Evolutionary conservation across 2,797 vertebrate genomes (phyloP).

Genomic region (Gymnothorax reevesii): DNA sequence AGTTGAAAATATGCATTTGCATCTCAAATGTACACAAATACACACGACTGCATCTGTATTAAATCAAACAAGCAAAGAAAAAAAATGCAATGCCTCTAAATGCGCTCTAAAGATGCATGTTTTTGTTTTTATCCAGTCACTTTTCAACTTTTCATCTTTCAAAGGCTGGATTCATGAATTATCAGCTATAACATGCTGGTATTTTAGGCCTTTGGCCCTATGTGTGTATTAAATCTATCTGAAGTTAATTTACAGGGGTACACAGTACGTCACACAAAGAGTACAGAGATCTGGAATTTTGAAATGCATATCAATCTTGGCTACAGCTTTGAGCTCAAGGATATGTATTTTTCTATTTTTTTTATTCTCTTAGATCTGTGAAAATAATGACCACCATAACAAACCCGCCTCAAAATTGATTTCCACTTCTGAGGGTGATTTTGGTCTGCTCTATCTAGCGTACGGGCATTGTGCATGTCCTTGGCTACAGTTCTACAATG

Average conservation of each 20-base stretch:
- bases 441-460: not conserved
- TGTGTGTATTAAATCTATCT: not conserved
- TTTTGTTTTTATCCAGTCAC: not conserved
- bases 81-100: not conserved
- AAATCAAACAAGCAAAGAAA: not conserved
- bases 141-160: not conserved
- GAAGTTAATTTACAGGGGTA: not conserved
- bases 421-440: not conserved
- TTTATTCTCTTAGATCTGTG: not conserved
- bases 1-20: not conserved
- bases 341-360: not conserved
- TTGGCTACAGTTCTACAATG: not conserved
- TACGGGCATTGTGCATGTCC: not conserved
- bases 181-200: not conserved
- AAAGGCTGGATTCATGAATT: not conserved
- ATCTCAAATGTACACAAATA: not conserved
- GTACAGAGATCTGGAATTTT: not conserved
- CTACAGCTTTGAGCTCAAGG: not conserved
- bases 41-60: not conserved
- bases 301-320: not conserved
- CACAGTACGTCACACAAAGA: not conserved
- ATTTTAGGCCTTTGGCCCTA: not conserved
- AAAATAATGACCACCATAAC: constrained; percentile 1
- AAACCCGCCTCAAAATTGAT: not conserved
- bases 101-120: not conserved